Percentiles rank a stretch among this genome's conserved stretches.
Conservation (phyloP, 2,797 vertebrate genomes). For the Enteromius mattozi region DNA sequence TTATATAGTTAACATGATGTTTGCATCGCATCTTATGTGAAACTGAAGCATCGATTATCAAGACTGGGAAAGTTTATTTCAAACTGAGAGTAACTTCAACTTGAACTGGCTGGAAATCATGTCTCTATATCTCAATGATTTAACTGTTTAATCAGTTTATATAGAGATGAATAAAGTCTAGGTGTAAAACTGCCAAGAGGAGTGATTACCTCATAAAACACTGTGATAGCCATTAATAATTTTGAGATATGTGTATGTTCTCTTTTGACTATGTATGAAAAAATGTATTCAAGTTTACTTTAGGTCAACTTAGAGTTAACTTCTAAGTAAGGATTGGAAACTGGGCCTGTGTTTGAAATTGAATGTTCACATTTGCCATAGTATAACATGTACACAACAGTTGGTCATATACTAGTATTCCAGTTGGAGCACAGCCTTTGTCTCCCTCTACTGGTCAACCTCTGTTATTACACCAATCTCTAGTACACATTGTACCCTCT, state of each 20-base stretch:
- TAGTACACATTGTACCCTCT: neutral
- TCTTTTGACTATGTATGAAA: neutral
- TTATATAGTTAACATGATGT: neutral
- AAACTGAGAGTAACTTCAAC: neutral
- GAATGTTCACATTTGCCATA: neutral
- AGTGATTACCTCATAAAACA: neutral
- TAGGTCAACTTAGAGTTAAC: neutral
- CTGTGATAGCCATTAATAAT: neutral
- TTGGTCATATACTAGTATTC: neutral
- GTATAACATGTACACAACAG: neutral
- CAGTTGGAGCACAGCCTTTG: constrained; percentile 28
- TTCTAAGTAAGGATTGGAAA: neutral
- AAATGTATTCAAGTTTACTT: neutral
- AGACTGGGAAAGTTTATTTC: neutral
- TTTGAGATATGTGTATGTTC: neutral
- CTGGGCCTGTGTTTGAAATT: neutral
- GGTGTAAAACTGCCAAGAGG: neutral
- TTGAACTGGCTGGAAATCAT: neutral
- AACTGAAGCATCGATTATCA: neutral
- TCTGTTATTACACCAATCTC: neutral
- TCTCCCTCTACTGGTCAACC: constrained; percentile 35
- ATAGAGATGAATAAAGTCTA: neutral
- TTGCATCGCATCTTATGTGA: neutral
- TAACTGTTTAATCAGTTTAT: neutral
- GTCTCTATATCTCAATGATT: neutral